Evolutionary conservation across 2,888 invertebrate genomes (phyloP).

Genomic region (Tryphoninae sp.): DNA sequence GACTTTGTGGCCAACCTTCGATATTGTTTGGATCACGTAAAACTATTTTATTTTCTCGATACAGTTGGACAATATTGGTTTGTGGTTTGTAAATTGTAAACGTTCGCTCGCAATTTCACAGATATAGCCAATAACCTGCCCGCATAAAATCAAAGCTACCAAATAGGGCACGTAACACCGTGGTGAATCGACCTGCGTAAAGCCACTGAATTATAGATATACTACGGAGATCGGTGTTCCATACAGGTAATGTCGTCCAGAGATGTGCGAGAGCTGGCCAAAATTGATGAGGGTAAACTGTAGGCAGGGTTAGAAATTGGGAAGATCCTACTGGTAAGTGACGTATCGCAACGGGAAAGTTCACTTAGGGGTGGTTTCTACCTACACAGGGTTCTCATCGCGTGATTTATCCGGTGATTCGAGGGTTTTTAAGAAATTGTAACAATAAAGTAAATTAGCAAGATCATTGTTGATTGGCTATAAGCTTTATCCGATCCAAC

Average conservation of each 20-base stretch:
- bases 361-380: background rate
- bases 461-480: background rate
- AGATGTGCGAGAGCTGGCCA: background rate
- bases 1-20: too few species aligned
- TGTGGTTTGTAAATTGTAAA: background rate
- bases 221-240: background rate
- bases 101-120: background rate
- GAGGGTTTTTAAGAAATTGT: background rate
- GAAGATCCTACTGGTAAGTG: background rate
- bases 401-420: conserved; percentile 8
- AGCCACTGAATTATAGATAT: conserved; percentile 26
- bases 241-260: background rate
- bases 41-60: background rate
- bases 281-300: conserved; percentile 21
- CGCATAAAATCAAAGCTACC: conserved; percentile 16
- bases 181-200: conserved; percentile 8
- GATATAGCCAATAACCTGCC: background rate
- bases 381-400: background rate
- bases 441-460: background rate
- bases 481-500: background rate
- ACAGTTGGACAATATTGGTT: background rate
- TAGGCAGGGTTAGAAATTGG: background rate
- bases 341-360: background rate
- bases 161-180: conserved; percentile 4
- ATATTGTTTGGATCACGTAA: background rate